A percentile compares a stretch with the other conserved stretches of the same genome.
Evolutionary conservation across 2,113 vertebrate genomes (phyloP).

Genomic region (Vicugna pacos): DNA sequence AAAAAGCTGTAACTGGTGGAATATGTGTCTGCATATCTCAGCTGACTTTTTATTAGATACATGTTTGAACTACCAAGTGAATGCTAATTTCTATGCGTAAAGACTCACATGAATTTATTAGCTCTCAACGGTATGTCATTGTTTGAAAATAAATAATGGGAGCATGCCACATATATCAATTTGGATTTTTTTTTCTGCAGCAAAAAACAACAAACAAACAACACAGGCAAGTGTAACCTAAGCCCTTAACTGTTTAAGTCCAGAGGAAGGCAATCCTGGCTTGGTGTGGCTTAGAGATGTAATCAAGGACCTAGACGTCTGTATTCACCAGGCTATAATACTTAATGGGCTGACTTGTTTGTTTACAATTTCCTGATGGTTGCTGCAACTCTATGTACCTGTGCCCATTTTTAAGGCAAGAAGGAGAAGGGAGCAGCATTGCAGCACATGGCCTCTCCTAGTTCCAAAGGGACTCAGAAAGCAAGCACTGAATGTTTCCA

Average conservation of each 20-base stretch:
- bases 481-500: neutral
- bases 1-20: neutral
- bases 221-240: neutral
- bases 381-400: neutral
- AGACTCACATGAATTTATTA: neutral
- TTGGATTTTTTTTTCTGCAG: conserved; percentile 37
- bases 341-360: neutral
- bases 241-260: neutral
- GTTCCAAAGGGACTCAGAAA: neutral
- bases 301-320: neutral
- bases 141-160: neutral
- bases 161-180: neutral
- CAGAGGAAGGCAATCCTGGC: neutral
- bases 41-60: neutral
- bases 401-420: neutral
- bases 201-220: neutral
- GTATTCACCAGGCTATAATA: neutral
- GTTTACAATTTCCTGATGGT: neutral
- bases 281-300: neutral
- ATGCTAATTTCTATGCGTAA: neutral
- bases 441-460: neutral
- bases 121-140: neutral
- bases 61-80: neutral
- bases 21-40: neutral
- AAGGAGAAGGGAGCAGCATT: neutral